phyloP scores from a whole-genome alignment of 2,888 invertebrate species.

The Hypsopygia costalis region DNA sequence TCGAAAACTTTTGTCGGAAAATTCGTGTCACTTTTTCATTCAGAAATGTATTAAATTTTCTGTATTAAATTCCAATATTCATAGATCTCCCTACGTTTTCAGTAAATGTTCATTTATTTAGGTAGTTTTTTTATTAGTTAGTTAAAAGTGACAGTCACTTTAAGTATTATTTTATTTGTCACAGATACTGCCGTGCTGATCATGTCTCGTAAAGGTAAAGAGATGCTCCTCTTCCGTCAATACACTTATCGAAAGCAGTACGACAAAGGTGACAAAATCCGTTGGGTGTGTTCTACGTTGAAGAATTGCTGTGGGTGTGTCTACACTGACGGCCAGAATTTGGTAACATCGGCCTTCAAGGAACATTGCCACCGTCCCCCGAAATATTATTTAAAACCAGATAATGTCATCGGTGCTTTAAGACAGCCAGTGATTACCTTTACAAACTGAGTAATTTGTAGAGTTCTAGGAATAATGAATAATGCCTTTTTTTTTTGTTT shows the following conservation, averaged over 20 bases:
- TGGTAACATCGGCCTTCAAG: slow-evolving; percentile 47
- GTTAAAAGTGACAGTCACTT: too few species aligned
- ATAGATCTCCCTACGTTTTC: too few species aligned
- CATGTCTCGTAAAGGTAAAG: slow-evolving; percentile 66
- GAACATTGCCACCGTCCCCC: slow-evolving; percentile 63
- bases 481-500: too few species aligned
- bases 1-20: too few species aligned
- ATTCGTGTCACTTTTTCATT: too few species aligned
- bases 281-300: slow-evolving; percentile 67
- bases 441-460: too few species aligned
- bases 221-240: slow-evolving; percentile 59
- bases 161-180: background rate
- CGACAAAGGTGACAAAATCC: slow-evolving; percentile 33
- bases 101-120: too few species aligned
- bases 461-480: too few species aligned
- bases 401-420: slow-evolving; percentile 53
- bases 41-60: too few species aligned
- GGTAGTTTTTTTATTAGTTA: too few species aligned
- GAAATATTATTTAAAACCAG: slow-evolving; percentile 62
- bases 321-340: slow-evolving; percentile 52
- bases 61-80: too few species aligned
- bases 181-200: slow-evolving; percentile 58
- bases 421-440: too few species aligned
- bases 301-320: slow-evolving; percentile 64
- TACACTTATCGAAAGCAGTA: slow-evolving; percentile 68